A percentile compares a stretch with the other conserved stretches of the same genome.
Evolutionary conservation across 2,797 vertebrate species (phyloP).

Genomic region (Caiman crocodilus): DNA sequence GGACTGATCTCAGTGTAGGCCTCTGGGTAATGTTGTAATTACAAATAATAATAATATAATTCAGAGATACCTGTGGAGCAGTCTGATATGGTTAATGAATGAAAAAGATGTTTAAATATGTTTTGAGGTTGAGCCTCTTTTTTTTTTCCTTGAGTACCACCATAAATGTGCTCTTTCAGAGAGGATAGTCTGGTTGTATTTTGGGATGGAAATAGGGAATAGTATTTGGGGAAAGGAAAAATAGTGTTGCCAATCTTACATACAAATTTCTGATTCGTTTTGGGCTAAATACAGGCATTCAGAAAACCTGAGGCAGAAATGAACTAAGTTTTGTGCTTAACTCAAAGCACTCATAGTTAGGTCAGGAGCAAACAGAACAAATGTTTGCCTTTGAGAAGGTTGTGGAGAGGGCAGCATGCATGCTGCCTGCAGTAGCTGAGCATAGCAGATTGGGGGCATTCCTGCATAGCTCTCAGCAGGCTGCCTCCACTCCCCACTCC

Average conservation of each 20-base stretch:
- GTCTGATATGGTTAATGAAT: slow-evolving; percentile 53
- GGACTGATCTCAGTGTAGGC: background rate
- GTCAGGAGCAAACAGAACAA: no score
- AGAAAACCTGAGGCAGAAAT: background rate
- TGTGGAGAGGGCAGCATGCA: no score
- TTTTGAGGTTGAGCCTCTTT: slow-evolving; percentile 31
- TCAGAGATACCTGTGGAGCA: slow-evolving; percentile 37
- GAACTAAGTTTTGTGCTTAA: no score
- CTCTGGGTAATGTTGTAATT: slow-evolving; percentile 33
- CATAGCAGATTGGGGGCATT: no score
- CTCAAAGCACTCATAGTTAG: no score
- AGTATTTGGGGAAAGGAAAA: background rate
- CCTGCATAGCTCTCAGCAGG: no score
- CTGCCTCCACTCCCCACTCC: no score
- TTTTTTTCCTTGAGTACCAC: background rate
- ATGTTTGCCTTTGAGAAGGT: no score
- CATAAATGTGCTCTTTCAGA: slow-evolving; percentile 38
- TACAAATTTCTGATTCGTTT: background rate
- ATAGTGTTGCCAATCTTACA: background rate
- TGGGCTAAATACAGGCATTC: background rate
- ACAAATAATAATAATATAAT: background rate
- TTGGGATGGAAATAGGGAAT: background rate
- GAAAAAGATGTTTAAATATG: slow-evolving; percentile 58
- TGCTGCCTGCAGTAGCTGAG: no score
- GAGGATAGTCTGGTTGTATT: slow-evolving; percentile 42